phyloP scores from a whole-genome alignment of 2,888 invertebrate genomes.

The Auanema freiburgensis region DNA sequence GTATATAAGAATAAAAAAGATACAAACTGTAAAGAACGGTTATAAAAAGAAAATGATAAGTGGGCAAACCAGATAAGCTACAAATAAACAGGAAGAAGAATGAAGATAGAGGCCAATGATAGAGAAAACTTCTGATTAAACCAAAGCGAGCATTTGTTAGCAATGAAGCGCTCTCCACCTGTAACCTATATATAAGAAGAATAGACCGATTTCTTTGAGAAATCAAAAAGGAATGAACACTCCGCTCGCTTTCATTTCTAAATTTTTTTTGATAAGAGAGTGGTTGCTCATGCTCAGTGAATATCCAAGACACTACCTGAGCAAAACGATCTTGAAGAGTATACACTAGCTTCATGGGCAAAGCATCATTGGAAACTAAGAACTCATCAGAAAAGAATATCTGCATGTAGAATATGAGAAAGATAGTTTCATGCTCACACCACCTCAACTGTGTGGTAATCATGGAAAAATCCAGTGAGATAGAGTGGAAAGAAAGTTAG shows the following conservation, averaged over 20 bases:
- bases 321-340: constrained; percentile 57
- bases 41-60: neutral
- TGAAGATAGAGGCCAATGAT: constrained; percentile 49
- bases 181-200: no score
- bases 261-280: neutral
- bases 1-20: constrained; percentile 10
- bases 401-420: neutral
- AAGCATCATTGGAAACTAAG: constrained; percentile 23
- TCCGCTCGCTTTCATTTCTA: neutral
- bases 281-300: neutral
- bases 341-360: constrained; percentile 40
- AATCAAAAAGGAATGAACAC: constrained; percentile 2
- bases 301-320: constrained; percentile 33
- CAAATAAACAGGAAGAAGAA: constrained; percentile 31
- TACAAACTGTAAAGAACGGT: constrained; percentile 9
- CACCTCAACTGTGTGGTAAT: constrained; percentile 25
- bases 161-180: constrained; percentile 45
- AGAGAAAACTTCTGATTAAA: constrained; percentile 46
- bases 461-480: constrained; percentile 51
- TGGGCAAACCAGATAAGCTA: constrained; percentile 13
- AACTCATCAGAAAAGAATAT: constrained; percentile 34
- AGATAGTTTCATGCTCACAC: neutral
- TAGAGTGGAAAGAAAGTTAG: constrained; percentile 54
- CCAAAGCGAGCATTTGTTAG: constrained; percentile 53
- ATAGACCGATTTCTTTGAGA: no score